These are phyloP conservation scores for Bedellia somnulentella DNA, from an alignment of 2,888 invertebrate species.

Conservation along the genomic window DNA sequence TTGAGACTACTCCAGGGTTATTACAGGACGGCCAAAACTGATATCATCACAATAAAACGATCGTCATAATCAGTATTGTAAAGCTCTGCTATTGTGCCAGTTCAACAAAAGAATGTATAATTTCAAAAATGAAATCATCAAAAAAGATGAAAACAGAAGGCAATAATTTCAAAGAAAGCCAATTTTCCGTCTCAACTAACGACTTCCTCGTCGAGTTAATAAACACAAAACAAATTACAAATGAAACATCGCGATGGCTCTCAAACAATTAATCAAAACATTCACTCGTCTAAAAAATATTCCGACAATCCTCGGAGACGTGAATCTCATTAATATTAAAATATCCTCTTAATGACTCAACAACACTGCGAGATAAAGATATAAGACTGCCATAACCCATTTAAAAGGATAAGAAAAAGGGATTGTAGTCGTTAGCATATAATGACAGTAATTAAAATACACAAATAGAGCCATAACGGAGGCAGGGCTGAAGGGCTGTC, in stretches of 20 bases:
- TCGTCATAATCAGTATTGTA: too few relatives aligned
- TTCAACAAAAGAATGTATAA: too few relatives aligned
- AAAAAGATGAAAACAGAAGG: too few relatives aligned
- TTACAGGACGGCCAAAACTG: too few relatives aligned
- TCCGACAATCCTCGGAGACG: too few relatives aligned
- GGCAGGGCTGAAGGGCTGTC: constrained; percentile 56
- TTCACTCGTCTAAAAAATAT: constrained; percentile 27
- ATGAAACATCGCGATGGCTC: constrained; percentile 30
- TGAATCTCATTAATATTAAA: constrained; percentile 57
- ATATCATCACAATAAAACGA: too few relatives aligned
- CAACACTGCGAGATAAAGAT: constrained; percentile 44
- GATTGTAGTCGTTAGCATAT: constrained; percentile 64
- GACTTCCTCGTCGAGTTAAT: constrained; percentile 51
- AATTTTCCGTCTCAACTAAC: constrained; percentile 37
- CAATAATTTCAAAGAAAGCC: too few relatives aligned
- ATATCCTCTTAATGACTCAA: constrained; percentile 41
- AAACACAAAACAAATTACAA: constrained; percentile 48
- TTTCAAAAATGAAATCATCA: too few relatives aligned
- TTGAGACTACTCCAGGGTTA: too few relatives aligned
- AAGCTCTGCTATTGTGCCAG: too few relatives aligned
- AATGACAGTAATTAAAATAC: constrained; percentile 74
- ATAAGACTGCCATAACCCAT: constrained; percentile 58
- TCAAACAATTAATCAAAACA: constrained; percentile 52
- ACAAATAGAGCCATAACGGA: constrained; percentile 69
- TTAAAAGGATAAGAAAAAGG: constrained; percentile 62